A percentile compares a stretch with the other conserved stretches of the same genome.
phyloP scores from a whole-genome alignment of 1,140 invertebrate species.

The Megalonaias nervosa region DNA sequence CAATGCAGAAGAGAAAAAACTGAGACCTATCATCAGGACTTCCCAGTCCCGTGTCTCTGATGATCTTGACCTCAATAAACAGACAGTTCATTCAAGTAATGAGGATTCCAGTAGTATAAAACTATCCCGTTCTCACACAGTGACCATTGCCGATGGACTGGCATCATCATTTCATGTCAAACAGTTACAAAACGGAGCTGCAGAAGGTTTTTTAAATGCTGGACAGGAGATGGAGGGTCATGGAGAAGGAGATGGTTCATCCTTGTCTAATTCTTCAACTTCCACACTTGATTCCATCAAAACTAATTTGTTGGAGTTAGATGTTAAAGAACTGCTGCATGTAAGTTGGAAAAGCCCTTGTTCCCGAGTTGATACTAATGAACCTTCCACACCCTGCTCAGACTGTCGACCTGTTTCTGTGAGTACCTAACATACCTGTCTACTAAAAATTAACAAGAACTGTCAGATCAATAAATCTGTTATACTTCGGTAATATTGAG shows the following conservation, averaged over 20 bases:
- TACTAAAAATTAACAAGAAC: not conserved
- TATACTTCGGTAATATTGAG: too few relatives aligned
- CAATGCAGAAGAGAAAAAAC: too few relatives aligned
- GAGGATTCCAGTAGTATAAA: too few relatives aligned
- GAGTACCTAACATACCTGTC: conserved; percentile 44
- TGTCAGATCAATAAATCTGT: too few relatives aligned
- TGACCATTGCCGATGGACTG: not conserved
- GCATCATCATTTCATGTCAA: not conserved
- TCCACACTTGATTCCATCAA: conserved; percentile 29
- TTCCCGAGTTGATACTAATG: conserved; percentile 31
- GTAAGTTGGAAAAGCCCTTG: conserved; percentile 59
- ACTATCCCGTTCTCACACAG: too few relatives aligned
- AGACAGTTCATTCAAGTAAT: too few relatives aligned
- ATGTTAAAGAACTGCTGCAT: conserved; percentile 58
- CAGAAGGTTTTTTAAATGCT: not conserved
- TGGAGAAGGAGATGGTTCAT: not conserved
- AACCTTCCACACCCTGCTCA: conserved; percentile 44
- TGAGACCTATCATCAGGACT: too few relatives aligned
- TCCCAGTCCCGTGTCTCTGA: too few relatives aligned
- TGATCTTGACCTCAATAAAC: too few relatives aligned
- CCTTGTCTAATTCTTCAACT: not conserved
- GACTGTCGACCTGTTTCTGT: conserved; percentile 54
- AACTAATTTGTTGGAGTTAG: conserved; percentile 42
- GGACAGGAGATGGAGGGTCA: not conserved
- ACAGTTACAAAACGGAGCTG: not conserved